phyloP scores from a whole-genome alignment of 2,888 invertebrate species.

The Scaptomyza polygonia region DNA sequence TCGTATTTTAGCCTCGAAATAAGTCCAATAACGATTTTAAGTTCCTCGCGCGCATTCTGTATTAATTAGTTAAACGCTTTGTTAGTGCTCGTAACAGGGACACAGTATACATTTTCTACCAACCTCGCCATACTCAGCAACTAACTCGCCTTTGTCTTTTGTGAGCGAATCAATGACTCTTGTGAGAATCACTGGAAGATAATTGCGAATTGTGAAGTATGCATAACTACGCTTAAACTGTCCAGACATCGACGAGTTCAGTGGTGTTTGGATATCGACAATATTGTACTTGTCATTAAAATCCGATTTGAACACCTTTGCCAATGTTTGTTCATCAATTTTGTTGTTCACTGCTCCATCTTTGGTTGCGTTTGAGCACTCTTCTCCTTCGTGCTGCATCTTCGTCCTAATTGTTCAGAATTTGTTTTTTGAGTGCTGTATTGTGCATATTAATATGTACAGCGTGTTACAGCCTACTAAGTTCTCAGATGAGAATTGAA shows the following conservation, averaged over 20 bases:
- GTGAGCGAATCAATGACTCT: conserved; percentile 92
- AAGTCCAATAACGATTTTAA: conserved; percentile 89
- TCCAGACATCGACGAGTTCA: conserved; percentile 86
- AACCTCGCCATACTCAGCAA: conserved; percentile 87
- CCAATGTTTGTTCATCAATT: conserved; percentile 7
- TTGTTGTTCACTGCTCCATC: conserved; percentile 1
- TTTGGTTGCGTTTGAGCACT: conserved; percentile 1
- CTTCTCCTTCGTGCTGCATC: conserved; percentile 35
- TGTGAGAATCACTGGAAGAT: conserved; percentile 95
- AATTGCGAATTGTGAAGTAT: conserved; percentile 92
- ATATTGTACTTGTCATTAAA: conserved; percentile 84
- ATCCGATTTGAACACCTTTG: conserved; percentile 61
- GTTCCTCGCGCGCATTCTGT: conserved; percentile 88
- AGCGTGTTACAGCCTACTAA: conserved; percentile 26
- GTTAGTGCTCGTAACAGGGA: conserved; percentile 12
- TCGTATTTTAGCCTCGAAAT: conserved; percentile 95
- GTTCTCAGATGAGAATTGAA: not conserved
- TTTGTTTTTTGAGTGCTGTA: conserved; percentile 20
- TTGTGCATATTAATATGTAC: conserved; percentile 23
- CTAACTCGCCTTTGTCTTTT: conserved; percentile 88
- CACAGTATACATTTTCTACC: conserved; percentile 38
- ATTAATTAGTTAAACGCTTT: conserved; percentile 59
- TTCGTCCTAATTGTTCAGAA: conserved; percentile 7
- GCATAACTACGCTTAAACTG: conserved; percentile 90
- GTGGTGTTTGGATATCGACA: conserved; percentile 86